A percentile compares a stretch with the other conserved stretches of the same genome.
phyloP scores from a whole-genome alignment of 2,113 vertebrate genomes.

The Lagopus leucura region DNA sequence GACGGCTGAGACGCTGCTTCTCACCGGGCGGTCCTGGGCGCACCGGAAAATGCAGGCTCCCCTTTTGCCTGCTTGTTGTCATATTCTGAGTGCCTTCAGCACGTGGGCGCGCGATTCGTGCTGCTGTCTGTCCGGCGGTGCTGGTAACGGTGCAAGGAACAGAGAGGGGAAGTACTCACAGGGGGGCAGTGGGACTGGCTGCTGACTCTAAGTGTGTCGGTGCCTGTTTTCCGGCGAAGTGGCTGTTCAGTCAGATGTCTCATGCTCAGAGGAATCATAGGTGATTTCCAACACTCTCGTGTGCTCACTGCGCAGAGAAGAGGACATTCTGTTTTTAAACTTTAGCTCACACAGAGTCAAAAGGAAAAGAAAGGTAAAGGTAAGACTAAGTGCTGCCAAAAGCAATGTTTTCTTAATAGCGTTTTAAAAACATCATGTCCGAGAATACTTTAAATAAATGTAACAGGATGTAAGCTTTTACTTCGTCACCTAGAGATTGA shows the following conservation, averaged over 20 bases:
- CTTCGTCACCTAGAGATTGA: background rate
- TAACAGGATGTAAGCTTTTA: background rate
- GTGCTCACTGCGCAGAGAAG: background rate
- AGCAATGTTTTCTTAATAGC: background rate
- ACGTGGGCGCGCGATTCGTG: fast-evolving
- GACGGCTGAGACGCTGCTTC: fast-evolving
- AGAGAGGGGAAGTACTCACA: background rate
- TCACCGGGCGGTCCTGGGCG: background rate
- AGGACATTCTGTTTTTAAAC: background rate
- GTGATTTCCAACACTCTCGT: slow-evolving; percentile 11
- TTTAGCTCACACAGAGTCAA: background rate
- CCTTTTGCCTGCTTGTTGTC: background rate
- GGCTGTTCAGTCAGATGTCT: background rate
- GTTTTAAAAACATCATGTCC: background rate
- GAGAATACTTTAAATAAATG: background rate
- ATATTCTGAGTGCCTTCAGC: background rate
- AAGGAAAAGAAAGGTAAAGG: fast-evolving
- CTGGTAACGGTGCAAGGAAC: background rate
- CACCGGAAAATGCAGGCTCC: background rate
- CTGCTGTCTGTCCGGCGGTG: fast-evolving
- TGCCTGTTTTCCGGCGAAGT: background rate
- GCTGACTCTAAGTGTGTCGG: background rate
- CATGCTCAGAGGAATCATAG: background rate
- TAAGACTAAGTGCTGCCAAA: background rate
- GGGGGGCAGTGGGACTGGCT: slow-evolving; percentile 10